Evolutionary conservation across 2,888 invertebrate species (phyloP).

Genomic region (Cryptosula pallasiana): DNA sequence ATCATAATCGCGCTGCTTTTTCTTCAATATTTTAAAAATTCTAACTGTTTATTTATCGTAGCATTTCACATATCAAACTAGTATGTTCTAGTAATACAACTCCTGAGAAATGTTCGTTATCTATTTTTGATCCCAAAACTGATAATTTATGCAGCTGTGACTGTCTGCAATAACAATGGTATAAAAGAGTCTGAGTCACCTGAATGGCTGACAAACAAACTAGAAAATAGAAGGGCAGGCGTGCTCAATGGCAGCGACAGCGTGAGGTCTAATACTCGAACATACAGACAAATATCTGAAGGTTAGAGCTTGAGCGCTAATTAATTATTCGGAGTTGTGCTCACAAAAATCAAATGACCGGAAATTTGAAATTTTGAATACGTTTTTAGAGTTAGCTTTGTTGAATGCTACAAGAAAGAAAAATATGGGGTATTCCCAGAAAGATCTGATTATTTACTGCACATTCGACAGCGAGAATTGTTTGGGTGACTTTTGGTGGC

Average conservation of each 20-base stretch:
- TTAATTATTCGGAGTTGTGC: no score
- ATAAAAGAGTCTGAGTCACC: not conserved
- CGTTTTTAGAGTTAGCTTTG: not conserved
- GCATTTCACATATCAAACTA: no score
- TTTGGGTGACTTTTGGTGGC: not conserved
- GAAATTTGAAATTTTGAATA: no score
- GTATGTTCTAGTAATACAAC: no score
- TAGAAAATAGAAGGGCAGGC: not conserved
- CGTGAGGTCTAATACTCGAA: not conserved
- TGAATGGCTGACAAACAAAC: not conserved
- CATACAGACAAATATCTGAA: not conserved
- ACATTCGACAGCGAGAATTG: conserved; percentile 15
- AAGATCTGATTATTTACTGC: not conserved
- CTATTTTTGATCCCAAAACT: no score
- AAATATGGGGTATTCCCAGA: not conserved
- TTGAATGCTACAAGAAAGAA: not conserved
- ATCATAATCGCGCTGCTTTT: no score
- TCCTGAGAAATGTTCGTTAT: no score
- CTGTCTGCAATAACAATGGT: conserved; percentile 13
- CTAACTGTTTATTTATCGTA: no score
- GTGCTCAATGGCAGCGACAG: not conserved
- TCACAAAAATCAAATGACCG: no score
- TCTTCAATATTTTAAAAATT: no score
- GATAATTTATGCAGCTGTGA: conserved; percentile 10
- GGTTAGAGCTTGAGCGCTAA: no score